These are phyloP conservation scores for Hypotaenidia philippensis DNA, from an alignment of 2,797 vertebrate genomes.

Conservation along the genomic window DNA sequence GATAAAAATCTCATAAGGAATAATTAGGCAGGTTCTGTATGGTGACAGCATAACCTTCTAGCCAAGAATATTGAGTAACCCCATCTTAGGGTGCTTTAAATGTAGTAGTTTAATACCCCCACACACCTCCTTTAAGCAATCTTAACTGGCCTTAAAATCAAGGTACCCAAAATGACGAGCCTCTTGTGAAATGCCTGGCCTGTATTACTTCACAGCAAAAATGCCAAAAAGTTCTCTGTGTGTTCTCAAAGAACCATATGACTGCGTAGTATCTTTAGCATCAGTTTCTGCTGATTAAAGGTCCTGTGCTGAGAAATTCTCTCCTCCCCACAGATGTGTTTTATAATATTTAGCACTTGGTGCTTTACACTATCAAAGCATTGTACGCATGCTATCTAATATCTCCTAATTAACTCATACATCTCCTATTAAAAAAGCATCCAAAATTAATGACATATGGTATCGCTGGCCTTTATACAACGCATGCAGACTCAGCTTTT, in stretches of 20 bases:
- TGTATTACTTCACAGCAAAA: constrained; percentile 1
- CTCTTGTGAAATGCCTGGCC: constrained; percentile 38
- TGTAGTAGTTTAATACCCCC: not conserved
- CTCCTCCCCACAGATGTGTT: not conserved
- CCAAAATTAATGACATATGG: constrained; percentile 58
- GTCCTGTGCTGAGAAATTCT: constrained; percentile 6
- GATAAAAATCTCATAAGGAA: constrained; percentile 40
- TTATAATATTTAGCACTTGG: constrained; percentile 60
- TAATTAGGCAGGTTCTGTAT: not conserved
- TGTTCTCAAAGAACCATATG: not conserved
- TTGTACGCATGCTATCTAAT: constrained; percentile 38
- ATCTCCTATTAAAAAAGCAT: constrained; percentile 47
- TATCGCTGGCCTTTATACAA: constrained; percentile 24
- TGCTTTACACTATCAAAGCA: constrained; percentile 68
- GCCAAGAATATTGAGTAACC: not conserved
- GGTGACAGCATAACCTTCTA: constrained; percentile 24
- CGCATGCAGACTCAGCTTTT: constrained; percentile 21
- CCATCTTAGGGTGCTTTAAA: not conserved
- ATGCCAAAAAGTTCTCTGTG: not conserved
- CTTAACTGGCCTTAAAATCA: constrained; percentile 26
- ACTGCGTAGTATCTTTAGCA: constrained; percentile 24
- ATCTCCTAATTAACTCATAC: constrained; percentile 57
- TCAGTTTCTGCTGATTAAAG: constrained; percentile 36
- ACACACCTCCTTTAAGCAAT: not conserved
- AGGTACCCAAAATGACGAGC: not conserved